Evolutionary conservation across 2,113 vertebrate genomes (phyloP).

Genomic region (Corapipo altera): DNA sequence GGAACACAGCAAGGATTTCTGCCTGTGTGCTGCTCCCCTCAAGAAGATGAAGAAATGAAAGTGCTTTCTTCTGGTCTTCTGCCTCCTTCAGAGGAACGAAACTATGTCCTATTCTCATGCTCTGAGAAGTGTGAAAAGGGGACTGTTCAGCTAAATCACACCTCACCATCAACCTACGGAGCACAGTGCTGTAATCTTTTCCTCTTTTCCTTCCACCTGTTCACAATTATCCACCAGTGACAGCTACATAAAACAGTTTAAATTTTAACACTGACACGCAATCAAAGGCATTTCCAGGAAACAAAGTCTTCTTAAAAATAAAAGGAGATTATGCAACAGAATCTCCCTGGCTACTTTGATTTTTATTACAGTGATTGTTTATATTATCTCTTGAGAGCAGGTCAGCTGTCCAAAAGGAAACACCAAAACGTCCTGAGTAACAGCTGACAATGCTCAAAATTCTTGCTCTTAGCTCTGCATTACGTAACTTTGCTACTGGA

Average conservation of each 20-base stretch:
- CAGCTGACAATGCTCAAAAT: slow-evolving; percentile 78
- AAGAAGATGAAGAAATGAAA: not conserved
- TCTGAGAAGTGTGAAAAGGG: slow-evolving; percentile 27
- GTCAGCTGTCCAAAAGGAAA: slow-evolving; percentile 79
- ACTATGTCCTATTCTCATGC: not conserved
- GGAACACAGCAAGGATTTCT: slow-evolving; percentile 12
- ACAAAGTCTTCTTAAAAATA: slow-evolving; percentile 51
- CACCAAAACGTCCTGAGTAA: slow-evolving; percentile 63
- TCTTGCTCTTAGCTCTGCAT: slow-evolving; percentile 57
- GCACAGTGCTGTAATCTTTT: slow-evolving; percentile 42
- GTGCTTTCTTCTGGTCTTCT: not conserved
- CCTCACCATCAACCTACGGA: slow-evolving; percentile 24
- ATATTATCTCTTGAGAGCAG: slow-evolving; percentile 59
- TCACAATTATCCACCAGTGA: slow-evolving; percentile 55
- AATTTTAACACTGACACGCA: slow-evolving; percentile 41
- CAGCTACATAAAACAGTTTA: slow-evolving; percentile 42
- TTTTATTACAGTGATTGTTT: slow-evolving; percentile 66
- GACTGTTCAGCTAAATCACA: slow-evolving; percentile 10
- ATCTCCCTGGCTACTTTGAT: slow-evolving; percentile 59
- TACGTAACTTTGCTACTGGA: slow-evolving; percentile 63
- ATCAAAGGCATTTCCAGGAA: slow-evolving; percentile 62
- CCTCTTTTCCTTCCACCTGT: slow-evolving; percentile 58
- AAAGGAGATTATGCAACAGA: slow-evolving; percentile 55
- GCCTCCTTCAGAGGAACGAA: not conserved
- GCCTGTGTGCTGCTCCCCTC: accelerated